Conservation (phyloP, 2,113 vertebrate genomes). For the Vireo altiloquus region DNA sequence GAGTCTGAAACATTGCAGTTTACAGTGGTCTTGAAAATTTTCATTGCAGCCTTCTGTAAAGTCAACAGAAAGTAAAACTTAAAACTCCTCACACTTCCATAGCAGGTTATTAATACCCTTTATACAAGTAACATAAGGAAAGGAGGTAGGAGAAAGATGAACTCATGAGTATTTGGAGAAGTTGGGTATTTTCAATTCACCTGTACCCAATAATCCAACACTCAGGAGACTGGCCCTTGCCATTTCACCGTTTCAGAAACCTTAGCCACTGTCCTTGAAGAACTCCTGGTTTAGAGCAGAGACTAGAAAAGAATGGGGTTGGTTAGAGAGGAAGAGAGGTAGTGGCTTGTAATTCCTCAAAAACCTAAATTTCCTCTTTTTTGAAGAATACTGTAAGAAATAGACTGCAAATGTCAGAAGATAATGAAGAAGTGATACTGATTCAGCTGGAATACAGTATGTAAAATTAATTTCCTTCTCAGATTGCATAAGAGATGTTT, state of each 20-base stretch:
- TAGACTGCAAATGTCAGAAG: background rate
- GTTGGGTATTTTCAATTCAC: background rate
- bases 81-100: background rate
- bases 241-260: background rate
- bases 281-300: background rate
- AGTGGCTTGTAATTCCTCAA: background rate
- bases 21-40: background rate
- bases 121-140: background rate
- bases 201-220: background rate
- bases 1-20: background rate
- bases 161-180: background rate
- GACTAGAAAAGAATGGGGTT: background rate
- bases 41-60: background rate
- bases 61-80: background rate
- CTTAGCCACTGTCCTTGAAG: background rate
- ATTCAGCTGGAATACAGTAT: background rate
- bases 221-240: background rate
- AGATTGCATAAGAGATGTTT: background rate
- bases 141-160: background rate
- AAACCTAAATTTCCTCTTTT: background rate
- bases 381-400: background rate
- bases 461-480: background rate
- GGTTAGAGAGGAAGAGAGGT: background rate
- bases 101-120: background rate
- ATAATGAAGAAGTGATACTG: background rate